These are phyloP conservation scores for Scaptomyza tumidula DNA, from an alignment of 2,888 invertebrate species.

Conservation along the genomic window DNA sequence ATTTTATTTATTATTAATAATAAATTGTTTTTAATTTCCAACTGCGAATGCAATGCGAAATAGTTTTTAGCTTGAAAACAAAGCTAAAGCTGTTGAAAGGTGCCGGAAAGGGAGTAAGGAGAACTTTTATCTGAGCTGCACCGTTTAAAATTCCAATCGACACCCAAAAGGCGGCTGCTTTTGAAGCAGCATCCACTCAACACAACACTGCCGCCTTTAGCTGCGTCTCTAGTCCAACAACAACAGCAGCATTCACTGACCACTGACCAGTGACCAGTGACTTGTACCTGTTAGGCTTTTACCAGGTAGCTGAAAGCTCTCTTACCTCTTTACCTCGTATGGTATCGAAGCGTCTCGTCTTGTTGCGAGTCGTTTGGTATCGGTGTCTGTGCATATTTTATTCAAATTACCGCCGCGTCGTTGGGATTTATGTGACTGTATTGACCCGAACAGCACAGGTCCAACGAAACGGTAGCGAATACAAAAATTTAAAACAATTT, in stretches of 20 bases:
- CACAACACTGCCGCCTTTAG: constrained; percentile 7
- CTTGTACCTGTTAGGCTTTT: constrained; percentile 24
- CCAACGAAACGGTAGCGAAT: constrained; percentile 24
- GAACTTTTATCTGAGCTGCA: constrained; percentile 61
- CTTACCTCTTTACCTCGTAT: background rate
- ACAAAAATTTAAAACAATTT: constrained; percentile 75
- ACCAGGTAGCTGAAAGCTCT: constrained; percentile 18
- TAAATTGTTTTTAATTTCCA: background rate
- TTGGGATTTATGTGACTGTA: constrained; percentile 67
- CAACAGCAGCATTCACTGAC: background rate
- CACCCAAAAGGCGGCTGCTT: constrained; percentile 72
- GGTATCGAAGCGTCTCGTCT: background rate
- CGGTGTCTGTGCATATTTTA: constrained; percentile 70
- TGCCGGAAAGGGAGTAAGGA: background rate
- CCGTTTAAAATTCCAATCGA: constrained; percentile 80
- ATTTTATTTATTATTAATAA: too few species aligned
- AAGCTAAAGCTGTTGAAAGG: background rate
- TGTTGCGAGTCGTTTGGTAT: constrained; percentile 6
- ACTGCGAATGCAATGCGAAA: constrained; percentile 5
- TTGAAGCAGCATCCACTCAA: constrained; percentile 48
- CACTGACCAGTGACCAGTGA: constrained; percentile 4
- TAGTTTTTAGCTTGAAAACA: background rate
- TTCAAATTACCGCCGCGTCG: constrained; percentile 70
- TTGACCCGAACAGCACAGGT: constrained; percentile 38
- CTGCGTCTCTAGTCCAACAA: background rate